Evolutionary conservation across 2,797 vertebrate species (phyloP), one percentile per base, ranked within the genome.

Genomic region (Lepidocolaptes lacrymiger): DNA sequence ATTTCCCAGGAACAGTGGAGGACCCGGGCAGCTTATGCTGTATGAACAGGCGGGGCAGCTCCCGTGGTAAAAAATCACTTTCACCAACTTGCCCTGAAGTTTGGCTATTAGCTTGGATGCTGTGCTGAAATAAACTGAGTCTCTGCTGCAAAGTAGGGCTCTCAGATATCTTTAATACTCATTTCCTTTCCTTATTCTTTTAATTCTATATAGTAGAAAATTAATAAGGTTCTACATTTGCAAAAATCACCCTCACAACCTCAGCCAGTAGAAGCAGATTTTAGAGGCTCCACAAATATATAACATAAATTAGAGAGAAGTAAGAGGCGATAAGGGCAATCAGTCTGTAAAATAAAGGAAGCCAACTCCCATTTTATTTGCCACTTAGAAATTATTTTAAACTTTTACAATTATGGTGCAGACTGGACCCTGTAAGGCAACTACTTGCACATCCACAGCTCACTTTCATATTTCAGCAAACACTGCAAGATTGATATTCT

Each of bases 191-290:
- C 51, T 46, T 36, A 46, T 26, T 75, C 46, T 67, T 89, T 49
- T 27, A 37, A 71, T 59, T 71, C 23, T 37, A 2, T 9, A 30
- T 18, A 24, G 23, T 20, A 83, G 28, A 67, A 51, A 71, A 80
- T 46, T 5, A 8, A 2, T 10, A 11, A 39, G 14, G 44, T 75
- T 44, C 39, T 28, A 54, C 13, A 32, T 67, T 34, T 58, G 41
- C 37, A 77, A 59, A 91, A 88, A 54, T 24, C 55, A 83, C 16
- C 32, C 37, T 71, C n/a, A 51, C 14, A 71, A 37, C 5, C 13
- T 59, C 48, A 46, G 23, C 32, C 0, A 0, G 14, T 0, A 52
- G 9, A 61, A 62, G 32, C 14, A 61, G 28, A 41, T 71, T 77
- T 71, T 83, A 34, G 37, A 88, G 37, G 26, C 21, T 80, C 8